phyloP scores from a whole-genome alignment of 1,140 invertebrate genomes.

The Cheumatopsyche charites region DNA sequence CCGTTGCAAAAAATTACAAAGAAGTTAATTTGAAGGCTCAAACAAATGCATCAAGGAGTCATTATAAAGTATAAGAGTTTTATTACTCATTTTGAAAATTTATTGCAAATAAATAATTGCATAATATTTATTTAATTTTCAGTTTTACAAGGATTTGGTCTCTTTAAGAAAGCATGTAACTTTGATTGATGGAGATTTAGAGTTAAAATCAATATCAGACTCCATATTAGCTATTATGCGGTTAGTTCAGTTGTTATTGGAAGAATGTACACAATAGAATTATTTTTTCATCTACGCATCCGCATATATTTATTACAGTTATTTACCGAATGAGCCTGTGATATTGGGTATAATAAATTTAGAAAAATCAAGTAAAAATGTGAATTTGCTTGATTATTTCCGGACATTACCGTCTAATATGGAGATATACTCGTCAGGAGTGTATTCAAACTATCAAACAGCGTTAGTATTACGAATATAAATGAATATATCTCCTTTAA shows the following conservation, averaged over 20 bases:
- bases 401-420: conserved; percentile 49
- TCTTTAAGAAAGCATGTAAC: conserved; percentile 41
- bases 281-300: background rate
- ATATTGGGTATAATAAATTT: conserved; percentile 51
- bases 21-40: conserved; percentile 57
- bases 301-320: conserved; percentile 42
- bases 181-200: conserved; percentile 52
- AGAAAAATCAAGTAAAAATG: conserved; percentile 46
- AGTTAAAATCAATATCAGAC: conserved; percentile 50
- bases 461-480: conserved; percentile 26
- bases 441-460: conserved; percentile 37
- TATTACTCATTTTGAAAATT: too few species aligned
- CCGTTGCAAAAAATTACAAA: conserved; percentile 63
- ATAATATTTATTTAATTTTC: conserved; percentile 19
- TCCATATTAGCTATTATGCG: conserved; percentile 51
- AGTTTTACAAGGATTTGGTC: conserved; percentile 46
- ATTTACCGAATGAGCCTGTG: conserved; percentile 38
- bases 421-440: conserved; percentile 46
- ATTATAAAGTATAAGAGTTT: conserved; percentile 56
- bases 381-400: conserved; percentile 38
- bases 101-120: conserved; percentile 39
- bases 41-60: conserved; percentile 46
- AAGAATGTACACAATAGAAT: conserved; percentile 3
- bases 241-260: conserved; percentile 24
- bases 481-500: too few species aligned